Evolutionary conservation across 2,888 invertebrate genomes (phyloP), one percentile per base, ranked within the genome.

Genomic region (Saturnia japonica): DNA sequence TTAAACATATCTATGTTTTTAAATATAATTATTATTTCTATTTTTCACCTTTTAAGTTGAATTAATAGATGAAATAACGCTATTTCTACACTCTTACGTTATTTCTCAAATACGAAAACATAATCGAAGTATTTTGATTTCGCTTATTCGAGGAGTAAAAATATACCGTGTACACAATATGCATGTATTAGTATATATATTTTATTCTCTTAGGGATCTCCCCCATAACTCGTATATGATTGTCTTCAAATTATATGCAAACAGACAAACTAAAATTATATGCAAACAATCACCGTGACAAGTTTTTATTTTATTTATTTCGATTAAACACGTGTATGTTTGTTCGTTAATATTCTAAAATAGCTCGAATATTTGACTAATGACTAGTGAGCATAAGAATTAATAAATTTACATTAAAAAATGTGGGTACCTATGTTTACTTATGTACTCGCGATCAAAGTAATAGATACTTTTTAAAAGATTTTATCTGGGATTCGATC

Each of bases 341-440:
- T 64, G 64, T 64, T 40, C 8, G n/a, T 19, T 16, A 40, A 64
- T 64, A 64, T 64, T 40, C 40, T 40, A 64, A 64, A 64, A 64
- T 64, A 34, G n/a, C 19, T 19, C 40, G 64, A 7, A 64, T 64
- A 64, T 40, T 64, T 64, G 40, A 64, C 34, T 28, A 64, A 40
- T 40, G 34, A 64, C 9, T n/a, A 14, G 12, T 40, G 28, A 62
- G 34, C 57, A 25, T 57, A 47, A 43, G 11, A 8, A 43, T 12
- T 8, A 47, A 47, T 19, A 54, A 22, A 54, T n/a, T 22, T 22
- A 22, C 54, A 22, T 22, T n/a, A 54, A n/a, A 34, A 34, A 34
- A 34, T n/a, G 34, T 34, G 34, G 6, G 34, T 34, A 34, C 6
- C n/a, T n/a, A n/a, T n/a, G n/a, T n/a, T n/a, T n/a, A n/a, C n/a